Percentiles rank a stretch among this genome's conserved stretches.
Conservation (phyloP, 2,113 vertebrate species). For the Poeciliopsis retropinna region DNA sequence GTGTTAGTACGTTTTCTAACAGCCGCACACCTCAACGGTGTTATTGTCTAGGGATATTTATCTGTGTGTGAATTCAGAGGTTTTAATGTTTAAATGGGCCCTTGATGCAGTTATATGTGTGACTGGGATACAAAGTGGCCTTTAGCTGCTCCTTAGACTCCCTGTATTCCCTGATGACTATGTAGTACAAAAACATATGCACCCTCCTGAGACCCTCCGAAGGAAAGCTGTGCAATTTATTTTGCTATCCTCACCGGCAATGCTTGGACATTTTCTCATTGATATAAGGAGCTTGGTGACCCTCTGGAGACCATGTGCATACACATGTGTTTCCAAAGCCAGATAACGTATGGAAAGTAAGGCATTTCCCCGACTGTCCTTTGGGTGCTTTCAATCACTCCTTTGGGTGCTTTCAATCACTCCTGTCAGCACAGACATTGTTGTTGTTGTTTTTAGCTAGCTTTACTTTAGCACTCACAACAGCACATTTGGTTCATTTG, state of each 20-base stretch:
- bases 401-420: slow-evolving; percentile 22
- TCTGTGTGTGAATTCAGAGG: slow-evolving; percentile 33
- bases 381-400: slow-evolving; percentile 24
- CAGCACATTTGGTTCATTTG: background rate
- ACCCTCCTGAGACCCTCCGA: slow-evolving; percentile 2
- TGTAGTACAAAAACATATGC: slow-evolving; percentile 19
- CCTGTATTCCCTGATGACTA: slow-evolving; percentile 20
- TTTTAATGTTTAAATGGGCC: slow-evolving; percentile 7
- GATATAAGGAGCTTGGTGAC: slow-evolving; percentile 3
- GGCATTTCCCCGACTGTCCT: slow-evolving; percentile 26
- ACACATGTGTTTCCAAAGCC: slow-evolving; percentile 24
- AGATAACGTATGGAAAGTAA: slow-evolving; percentile 23
- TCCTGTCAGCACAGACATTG: background rate
- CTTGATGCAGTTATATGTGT: slow-evolving; percentile 13
- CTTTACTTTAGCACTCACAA: background rate
- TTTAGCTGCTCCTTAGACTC: slow-evolving; percentile 17
- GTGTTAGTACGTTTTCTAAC: slow-evolving; percentile 17
- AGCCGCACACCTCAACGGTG: slow-evolving; percentile 38
- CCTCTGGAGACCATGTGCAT: slow-evolving; percentile 17
- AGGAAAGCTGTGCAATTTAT: background rate
- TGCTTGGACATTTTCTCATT: slow-evolving; percentile 4
- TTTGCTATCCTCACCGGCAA: background rate
- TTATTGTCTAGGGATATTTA: slow-evolving; percentile 39
- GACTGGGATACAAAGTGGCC: slow-evolving; percentile 16
- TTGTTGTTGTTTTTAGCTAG: slow-evolving; percentile 12